These are phyloP conservation scores for Ondatra zibethicus DNA, from an alignment of 2,113 vertebrate species.

Conservation along the genomic window DNA sequence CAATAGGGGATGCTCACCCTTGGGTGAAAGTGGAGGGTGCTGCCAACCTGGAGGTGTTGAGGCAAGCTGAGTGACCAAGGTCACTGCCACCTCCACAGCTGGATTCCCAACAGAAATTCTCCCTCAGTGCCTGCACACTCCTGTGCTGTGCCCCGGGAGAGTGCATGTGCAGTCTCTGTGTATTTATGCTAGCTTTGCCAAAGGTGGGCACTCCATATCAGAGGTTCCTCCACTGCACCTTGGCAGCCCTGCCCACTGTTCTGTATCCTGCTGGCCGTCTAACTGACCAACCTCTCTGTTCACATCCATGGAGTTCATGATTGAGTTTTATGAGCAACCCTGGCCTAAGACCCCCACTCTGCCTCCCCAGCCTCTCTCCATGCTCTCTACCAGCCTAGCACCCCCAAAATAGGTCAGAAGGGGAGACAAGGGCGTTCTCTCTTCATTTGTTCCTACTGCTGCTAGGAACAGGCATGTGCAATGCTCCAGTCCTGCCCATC, in stretches of 20 bases:
- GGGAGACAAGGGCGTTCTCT: not conserved
- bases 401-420: not conserved
- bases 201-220: not conserved
- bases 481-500: not conserved
- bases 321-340: not conserved
- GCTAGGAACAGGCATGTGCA: not conserved
- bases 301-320: no score
- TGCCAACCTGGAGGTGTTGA: not conserved
- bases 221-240: not conserved
- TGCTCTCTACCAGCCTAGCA: not conserved
- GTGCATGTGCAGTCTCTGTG: not conserved
- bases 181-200: not conserved
- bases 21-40: not conserved
- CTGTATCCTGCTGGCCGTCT: not conserved
- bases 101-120: no score
- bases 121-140: accelerated
- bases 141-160: no score
- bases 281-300: not conserved
- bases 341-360: not conserved
- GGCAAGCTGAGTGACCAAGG: not conserved
- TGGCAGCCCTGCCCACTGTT: not conserved
- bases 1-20: not conserved
- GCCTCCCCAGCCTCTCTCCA: not conserved
- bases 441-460: not conserved
- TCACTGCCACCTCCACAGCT: no score